These are phyloP conservation scores for Papilio elwesi DNA, from an alignment of 2,888 invertebrate species.

Conservation along the genomic window DNA sequence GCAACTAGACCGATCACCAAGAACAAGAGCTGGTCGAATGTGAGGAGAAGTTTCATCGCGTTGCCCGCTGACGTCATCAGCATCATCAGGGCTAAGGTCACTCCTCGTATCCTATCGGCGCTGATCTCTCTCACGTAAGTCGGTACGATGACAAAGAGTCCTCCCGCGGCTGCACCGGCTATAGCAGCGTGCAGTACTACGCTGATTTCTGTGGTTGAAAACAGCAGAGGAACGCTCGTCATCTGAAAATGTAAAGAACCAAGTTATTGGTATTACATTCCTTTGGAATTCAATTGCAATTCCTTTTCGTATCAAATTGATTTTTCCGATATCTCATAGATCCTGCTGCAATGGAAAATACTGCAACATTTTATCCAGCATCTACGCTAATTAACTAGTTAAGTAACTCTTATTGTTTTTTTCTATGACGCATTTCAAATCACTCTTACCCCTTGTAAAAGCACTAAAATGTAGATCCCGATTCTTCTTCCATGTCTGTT, in stretches of 20 bases:
- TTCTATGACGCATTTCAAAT: background rate
- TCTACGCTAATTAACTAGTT: too few relatives aligned
- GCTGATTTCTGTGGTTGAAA: constrained; percentile 53
- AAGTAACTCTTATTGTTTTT: background rate
- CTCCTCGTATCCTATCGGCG: constrained; percentile 51
- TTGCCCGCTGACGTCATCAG: constrained; percentile 65
- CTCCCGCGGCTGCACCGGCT: constrained; percentile 65
- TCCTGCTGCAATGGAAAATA: too few relatives aligned
- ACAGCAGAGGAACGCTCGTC: constrained; percentile 64
- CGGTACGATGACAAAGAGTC: constrained; percentile 65
- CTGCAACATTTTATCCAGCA: too few relatives aligned
- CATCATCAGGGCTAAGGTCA: constrained; percentile 57
- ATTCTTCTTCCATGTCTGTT: constrained; percentile 64
- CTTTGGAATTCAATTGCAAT: too few relatives aligned
- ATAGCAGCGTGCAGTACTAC: constrained; percentile 58
- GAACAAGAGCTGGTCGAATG: constrained; percentile 59
- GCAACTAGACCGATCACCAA: constrained; percentile 62
- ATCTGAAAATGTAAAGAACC: constrained; percentile 54
- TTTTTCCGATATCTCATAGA: too few relatives aligned
- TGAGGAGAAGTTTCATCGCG: constrained; percentile 56
- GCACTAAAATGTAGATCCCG: constrained; percentile 63
- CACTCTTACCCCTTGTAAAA: constrained; percentile 70
- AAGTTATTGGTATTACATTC: background rate
- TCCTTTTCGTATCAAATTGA: too few relatives aligned
- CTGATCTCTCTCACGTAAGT: constrained; percentile 67